Evolutionary conservation across 1,140 invertebrate species (phyloP), one percentile per base, ranked within the genome.

Genomic region (Nasonia giraulti): DNA sequence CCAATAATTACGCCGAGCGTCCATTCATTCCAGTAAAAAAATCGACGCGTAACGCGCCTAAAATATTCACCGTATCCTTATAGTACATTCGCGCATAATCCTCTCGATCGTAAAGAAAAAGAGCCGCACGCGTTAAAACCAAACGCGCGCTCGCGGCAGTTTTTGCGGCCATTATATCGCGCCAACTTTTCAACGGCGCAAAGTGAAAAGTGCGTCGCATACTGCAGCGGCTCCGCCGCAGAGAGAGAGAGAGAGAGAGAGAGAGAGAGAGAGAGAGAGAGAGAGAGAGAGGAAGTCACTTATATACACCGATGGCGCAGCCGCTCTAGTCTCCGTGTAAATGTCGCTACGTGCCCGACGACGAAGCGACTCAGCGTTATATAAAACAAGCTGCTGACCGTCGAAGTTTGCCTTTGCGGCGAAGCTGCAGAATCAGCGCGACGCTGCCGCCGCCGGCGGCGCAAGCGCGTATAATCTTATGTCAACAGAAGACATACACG

Each of bases 331-430:
- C 62, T 62, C 85, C 88, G 89, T 90, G 89, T 90, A 92, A 92
- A 92, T 91, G 91, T 89, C 86, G 88, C 89, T 92, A 92, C 89
- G 91, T 92, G 92, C 91, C 89, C 88, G 87, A 83, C 87, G 80
- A 81, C 80, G 71, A 62, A 90, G 87, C 91, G 89, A 93, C 90
- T 93, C 92, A 93, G 92, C 92, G 92, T 92, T 44, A 92, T 93
- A 92, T 92, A 92, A 92, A 92, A 92, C 88, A 90, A 91, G 91
- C 91, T 89, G 83, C 71, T 80, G 71, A 80, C 83, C 69, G 75
- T 33, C 77, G 90, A 91, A 73, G 75, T 55, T 31, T 84, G 37
- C 37, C 40, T 33, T 33, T 37, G 20, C 62, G 20, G 40, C 23
- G 87, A 87, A 89, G 87, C 85, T 90, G 89, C 91, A 90, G 88